Evolutionary conservation across 2,797 vertebrate genomes (phyloP).

Genomic region (Knipowitschia caucasica): DNA sequence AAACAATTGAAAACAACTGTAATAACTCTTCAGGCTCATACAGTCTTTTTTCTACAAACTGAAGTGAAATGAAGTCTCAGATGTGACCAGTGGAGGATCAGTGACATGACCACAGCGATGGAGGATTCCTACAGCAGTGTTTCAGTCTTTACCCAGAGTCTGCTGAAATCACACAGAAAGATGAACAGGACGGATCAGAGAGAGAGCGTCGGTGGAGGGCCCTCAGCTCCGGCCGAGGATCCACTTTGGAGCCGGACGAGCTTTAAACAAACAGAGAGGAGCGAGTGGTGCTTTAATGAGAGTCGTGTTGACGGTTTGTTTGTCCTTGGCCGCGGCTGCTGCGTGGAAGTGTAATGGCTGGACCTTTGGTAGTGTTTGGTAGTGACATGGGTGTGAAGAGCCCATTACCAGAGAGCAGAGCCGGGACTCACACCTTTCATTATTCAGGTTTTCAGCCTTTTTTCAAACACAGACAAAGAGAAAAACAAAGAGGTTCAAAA

Average conservation of each 20-base stretch:
- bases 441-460: too few species aligned
- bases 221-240: constrained; percentile 57
- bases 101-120: too few species aligned
- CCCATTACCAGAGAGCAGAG: constrained; percentile 45
- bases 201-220: constrained; percentile 63
- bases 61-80: too few species aligned
- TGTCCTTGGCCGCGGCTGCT: not conserved
- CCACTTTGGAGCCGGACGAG: constrained; percentile 58
- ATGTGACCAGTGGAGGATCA: too few species aligned
- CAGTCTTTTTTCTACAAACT: too few species aligned
- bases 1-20: too few species aligned
- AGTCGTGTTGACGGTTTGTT: not conserved
- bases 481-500: too few species aligned
- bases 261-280: constrained; percentile 63
- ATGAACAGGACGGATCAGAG: constrained; percentile 56
- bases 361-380: constrained; percentile 11
- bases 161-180: constrained; percentile 58
- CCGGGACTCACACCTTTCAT: too few species aligned
- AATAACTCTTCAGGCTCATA: too few species aligned
- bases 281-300: constrained; percentile 7
- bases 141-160: too few species aligned
- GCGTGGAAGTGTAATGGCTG: constrained; percentile 3
- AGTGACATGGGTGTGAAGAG: constrained; percentile 33
- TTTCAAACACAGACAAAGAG: too few species aligned
- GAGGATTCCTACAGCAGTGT: too few species aligned